A percentile compares a stretch with the other conserved stretches of the same genome.
Evolutionary conservation across 2,888 invertebrate genomes (phyloP).

Genomic region (Emmelina monodactyla): DNA sequence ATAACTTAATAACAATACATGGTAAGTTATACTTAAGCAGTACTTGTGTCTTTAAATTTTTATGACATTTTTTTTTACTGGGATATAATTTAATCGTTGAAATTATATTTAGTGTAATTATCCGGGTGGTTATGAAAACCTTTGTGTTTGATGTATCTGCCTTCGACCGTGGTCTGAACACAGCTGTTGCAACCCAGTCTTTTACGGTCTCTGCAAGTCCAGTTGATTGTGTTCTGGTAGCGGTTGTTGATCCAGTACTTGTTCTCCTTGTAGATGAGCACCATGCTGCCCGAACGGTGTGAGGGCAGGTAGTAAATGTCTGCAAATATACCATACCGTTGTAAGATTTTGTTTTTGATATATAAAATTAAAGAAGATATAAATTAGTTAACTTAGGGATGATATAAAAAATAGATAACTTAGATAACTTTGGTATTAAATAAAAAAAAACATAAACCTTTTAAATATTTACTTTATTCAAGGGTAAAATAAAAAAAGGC

Average conservation of each 20-base stretch:
- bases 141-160: slow-evolving; percentile 51
- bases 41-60: too few relatives aligned
- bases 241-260: slow-evolving; percentile 61
- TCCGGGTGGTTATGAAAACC: slow-evolving; percentile 54
- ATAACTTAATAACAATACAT: too few relatives aligned
- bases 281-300: slow-evolving; percentile 58
- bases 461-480: too few relatives aligned
- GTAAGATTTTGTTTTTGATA: too few relatives aligned
- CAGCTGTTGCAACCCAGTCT: slow-evolving; percentile 53
- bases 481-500: too few relatives aligned
- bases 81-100: slow-evolving; percentile 57
- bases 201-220: slow-evolving; percentile 56
- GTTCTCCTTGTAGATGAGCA: slow-evolving; percentile 55
- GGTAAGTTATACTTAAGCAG: too few relatives aligned
- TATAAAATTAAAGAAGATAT: too few relatives aligned
- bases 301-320: slow-evolving; percentile 56
- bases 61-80: too few relatives aligned
- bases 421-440: too few relatives aligned
- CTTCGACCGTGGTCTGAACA: slow-evolving; percentile 51
- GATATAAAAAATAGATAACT: too few relatives aligned
- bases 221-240: slow-evolving; percentile 57
- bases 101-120: slow-evolving; percentile 57
- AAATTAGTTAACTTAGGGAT: too few relatives aligned
- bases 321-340: slow-evolving; percentile 32
- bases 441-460: too few relatives aligned